A percentile compares a stretch with the other conserved stretches of the same genome.
phyloP scores from a whole-genome alignment of 53 echinoderm and acorn worm species.

The Henricia sp. region DNA sequence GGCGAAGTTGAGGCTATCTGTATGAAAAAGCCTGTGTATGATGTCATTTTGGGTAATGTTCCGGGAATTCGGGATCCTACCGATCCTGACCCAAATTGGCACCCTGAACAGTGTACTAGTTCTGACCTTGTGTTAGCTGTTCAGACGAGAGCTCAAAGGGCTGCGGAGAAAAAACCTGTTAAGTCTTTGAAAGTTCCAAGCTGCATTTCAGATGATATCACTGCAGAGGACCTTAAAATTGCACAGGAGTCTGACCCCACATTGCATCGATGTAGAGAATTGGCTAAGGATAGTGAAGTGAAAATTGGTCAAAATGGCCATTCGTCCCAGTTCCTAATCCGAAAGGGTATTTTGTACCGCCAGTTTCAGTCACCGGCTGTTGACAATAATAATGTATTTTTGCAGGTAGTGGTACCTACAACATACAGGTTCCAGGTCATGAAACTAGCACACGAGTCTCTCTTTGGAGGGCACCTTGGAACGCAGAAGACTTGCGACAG shows the following conservation, averaged over 20 bases:
- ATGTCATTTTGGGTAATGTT: slow-evolving; percentile 68
- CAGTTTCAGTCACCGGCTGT: slow-evolving; percentile 38
- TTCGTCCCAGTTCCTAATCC: slow-evolving; percentile 9
- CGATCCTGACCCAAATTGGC: slow-evolving; percentile 40
- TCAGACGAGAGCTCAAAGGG: slow-evolving; percentile 19
- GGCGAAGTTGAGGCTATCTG: slow-evolving; percentile 39
- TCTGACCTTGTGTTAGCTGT: slow-evolving; percentile 19
- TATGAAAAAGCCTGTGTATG: slow-evolving; percentile 61
- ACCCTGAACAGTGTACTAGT: neutral
- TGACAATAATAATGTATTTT: slow-evolving; percentile 20
- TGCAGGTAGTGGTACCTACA: slow-evolving; percentile 51
- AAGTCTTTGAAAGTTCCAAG: slow-evolving; percentile 46
- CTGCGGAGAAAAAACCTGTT: slow-evolving; percentile 4
- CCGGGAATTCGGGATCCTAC: slow-evolving; percentile 42
- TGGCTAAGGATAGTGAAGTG: neutral
- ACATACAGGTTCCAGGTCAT: slow-evolving; percentile 54
- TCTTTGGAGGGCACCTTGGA: slow-evolving; percentile 64
- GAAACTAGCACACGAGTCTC: slow-evolving; percentile 60
- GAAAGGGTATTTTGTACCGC: slow-evolving; percentile 39
- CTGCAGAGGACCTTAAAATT: slow-evolving; percentile 12
- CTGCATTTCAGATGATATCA: slow-evolving; percentile 39
- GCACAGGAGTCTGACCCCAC: slow-evolving; percentile 49
- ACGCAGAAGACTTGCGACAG: slow-evolving; percentile 58
- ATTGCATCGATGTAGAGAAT: slow-evolving; percentile 25
- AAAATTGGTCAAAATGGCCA: neutral